phyloP scores from a whole-genome alignment of 2,888 invertebrate species.

The Dasysyrphus albostriatus region DNA sequence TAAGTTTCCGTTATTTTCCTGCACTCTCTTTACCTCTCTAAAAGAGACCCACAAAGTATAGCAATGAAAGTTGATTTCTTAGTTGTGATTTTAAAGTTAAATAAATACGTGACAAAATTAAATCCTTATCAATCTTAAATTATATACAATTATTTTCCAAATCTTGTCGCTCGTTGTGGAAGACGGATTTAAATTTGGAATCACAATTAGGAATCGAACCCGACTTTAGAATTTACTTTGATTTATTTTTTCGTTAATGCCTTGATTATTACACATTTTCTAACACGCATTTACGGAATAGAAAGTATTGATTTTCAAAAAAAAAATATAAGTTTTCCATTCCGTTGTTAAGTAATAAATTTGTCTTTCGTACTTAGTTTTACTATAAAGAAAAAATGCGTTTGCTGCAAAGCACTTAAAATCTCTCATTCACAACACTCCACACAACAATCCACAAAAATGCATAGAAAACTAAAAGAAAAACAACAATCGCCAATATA shows the following conservation, averaged over 20 bases:
- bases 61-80: slow-evolving; percentile 27
- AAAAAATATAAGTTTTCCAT: slow-evolving; percentile 35
- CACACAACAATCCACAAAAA: slow-evolving; percentile 20
- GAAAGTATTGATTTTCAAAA: slow-evolving; percentile 42
- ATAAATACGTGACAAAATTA: neutral
- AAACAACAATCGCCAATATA: slow-evolving; percentile 15
- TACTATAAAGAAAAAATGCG: neutral
- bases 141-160: neutral
- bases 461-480: neutral
- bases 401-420: neutral
- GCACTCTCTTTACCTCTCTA: slow-evolving; percentile 6
- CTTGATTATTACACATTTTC: slow-evolving; percentile 38
- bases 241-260: slow-evolving; percentile 36
- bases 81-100: slow-evolving; percentile 8
- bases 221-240: neutral
- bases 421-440: neutral
- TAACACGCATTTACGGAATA: slow-evolving; percentile 50
- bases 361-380: slow-evolving; percentile 47
- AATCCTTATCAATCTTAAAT: neutral
- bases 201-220: neutral
- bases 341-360: slow-evolving; percentile 26
- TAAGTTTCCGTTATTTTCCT: neutral
- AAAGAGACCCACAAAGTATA: slow-evolving; percentile 29
- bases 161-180: too few species aligned
- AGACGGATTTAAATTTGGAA: neutral